Evolutionary conservation across 2,113 vertebrate genomes (phyloP).

Genomic region (Ailurus styani): DNA sequence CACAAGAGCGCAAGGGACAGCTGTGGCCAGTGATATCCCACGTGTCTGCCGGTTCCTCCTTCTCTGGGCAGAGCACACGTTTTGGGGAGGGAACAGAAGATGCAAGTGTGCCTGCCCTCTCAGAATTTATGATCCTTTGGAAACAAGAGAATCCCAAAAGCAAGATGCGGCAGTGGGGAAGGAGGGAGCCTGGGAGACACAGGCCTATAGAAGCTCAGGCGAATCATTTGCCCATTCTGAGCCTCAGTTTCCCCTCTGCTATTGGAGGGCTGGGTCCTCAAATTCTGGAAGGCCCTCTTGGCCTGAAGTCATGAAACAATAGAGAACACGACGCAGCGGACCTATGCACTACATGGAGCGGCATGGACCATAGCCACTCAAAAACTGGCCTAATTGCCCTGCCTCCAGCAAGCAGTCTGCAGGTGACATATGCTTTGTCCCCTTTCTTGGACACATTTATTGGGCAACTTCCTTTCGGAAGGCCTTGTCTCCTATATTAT

Average conservation of each 20-base stretch:
- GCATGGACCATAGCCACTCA: not conserved
- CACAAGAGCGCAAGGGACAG: not conserved
- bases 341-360: not conserved
- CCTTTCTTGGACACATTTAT: not conserved
- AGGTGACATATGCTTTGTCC: not conserved
- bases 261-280: not conserved
- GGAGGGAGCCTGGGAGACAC: not conserved
- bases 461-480: not conserved
- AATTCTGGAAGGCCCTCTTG: not conserved
- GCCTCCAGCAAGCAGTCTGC: not conserved
- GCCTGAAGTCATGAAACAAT: not conserved
- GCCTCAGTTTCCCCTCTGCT: not conserved
- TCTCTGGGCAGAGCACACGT: not conserved
- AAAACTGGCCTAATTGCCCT: not conserved
- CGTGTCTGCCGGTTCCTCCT: not conserved
- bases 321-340: not conserved
- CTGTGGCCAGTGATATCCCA: not conserved
- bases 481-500: not conserved
- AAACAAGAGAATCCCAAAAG: not conserved
- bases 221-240: not conserved
- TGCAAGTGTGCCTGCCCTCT: not conserved
- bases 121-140: not conserved
- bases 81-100: not conserved
- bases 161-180: not conserved
- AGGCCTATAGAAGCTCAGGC: not conserved